A percentile compares a stretch with the other conserved stretches of the same genome.
Conservation (phyloP, 2,113 vertebrate species). For the Neopipo cinnamomea region DNA sequence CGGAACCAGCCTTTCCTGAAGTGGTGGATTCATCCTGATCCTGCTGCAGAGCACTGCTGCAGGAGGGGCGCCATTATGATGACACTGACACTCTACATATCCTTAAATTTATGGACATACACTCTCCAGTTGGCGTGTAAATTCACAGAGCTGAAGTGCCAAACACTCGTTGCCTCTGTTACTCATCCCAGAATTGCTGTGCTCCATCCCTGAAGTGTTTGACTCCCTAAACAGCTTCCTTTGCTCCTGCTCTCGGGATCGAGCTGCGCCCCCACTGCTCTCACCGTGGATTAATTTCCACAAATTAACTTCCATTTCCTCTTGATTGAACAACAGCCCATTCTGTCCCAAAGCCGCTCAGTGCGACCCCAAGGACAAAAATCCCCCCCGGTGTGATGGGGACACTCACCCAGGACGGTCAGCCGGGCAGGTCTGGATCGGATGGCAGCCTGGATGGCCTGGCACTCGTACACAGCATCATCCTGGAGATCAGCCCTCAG, state of each 20-base stretch:
- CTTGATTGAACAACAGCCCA: background rate
- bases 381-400: fast-evolving
- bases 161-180: background rate
- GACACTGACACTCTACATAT: background rate
- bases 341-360: background rate
- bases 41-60: background rate
- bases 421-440: conserved; percentile 92
- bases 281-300: fast-evolving
- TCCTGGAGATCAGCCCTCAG: conserved; percentile 91
- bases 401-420: conserved; percentile 89
- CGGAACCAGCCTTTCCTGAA: background rate
- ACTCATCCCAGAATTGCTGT: background rate
- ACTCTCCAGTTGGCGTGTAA: background rate
- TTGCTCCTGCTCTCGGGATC: background rate
- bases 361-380: fast-evolving
- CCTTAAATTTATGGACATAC: background rate
- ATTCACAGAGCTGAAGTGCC: background rate
- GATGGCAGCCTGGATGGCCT: conserved; percentile 95
- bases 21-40: fast-evolving
- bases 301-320: background rate
- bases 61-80: background rate
- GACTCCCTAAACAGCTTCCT: background rate
- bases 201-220: background rate
- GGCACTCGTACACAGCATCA: conserved; percentile 94
- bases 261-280: background rate